A percentile compares a stretch with the other conserved stretches of the same genome.
Conservation (phyloP, 23 tunicate species). For the Styela clava region DNA sequence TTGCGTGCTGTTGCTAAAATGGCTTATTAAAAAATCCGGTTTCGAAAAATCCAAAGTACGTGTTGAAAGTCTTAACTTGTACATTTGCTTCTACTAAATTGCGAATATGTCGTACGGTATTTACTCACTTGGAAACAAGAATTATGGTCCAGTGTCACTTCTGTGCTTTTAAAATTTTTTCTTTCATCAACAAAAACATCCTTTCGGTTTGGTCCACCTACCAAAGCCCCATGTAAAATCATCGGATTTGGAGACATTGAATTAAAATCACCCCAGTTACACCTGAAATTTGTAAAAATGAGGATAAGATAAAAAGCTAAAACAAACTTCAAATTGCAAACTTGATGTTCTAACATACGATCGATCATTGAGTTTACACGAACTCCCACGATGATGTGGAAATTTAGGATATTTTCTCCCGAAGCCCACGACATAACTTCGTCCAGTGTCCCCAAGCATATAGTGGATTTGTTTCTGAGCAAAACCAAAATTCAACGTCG, state of each 20-base stretch:
- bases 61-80: too few relatives aligned
- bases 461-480: slow-evolving; percentile 67
- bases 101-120: too few relatives aligned
- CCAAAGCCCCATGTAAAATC: slow-evolving; percentile 75
- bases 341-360: neutral
- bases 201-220: slow-evolving; percentile 73
- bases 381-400: slow-evolving; percentile 80
- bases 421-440: slow-evolving; percentile 78
- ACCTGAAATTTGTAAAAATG: slow-evolving; percentile 23
- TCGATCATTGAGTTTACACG: slow-evolving; percentile 34
- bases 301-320: neutral
- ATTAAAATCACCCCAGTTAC: slow-evolving; percentile 11
- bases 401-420: slow-evolving; percentile 70
- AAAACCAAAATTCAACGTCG: slow-evolving; percentile 19
- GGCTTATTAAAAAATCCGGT: too few relatives aligned
- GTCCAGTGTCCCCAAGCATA: slow-evolving; percentile 85
- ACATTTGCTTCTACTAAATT: too few relatives aligned
- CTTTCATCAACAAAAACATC: slow-evolving; percentile 58
- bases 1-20: too few relatives aligned
- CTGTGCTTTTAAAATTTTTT: slow-evolving; percentile 49
- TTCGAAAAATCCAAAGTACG: too few relatives aligned
- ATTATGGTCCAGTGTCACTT: slow-evolving; percentile 84
- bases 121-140: slow-evolving; percentile 90
- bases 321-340: too few relatives aligned
- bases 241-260: slow-evolving; percentile 44